Evolutionary conservation across 1,140 invertebrate species (phyloP), one percentile per base, ranked within the genome.

Genomic region (Drosophila repletoides): DNA sequence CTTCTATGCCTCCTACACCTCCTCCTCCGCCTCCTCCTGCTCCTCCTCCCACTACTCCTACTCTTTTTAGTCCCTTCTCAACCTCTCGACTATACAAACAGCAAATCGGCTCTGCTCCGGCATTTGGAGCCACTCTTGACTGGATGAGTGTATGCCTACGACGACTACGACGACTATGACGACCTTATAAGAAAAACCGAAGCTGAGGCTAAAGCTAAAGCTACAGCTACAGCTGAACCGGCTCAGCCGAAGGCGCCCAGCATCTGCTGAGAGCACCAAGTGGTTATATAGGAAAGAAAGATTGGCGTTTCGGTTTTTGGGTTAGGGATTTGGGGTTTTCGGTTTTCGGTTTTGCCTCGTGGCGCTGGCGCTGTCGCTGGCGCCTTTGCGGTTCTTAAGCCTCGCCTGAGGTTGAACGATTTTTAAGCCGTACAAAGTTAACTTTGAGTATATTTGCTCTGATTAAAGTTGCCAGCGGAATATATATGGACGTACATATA

Each of bases 101-200:
- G 73, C 63, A 81, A 81, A 81, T 84, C 77, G 77, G 76, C 60
- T 77, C 69, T 70, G 64, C 72, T 52, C 33, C 26, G 53, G 52
- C 69, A 68, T 58, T 63, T 40, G 61, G 24, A n/a, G 53, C 77
- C 41, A 41, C 61, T 80, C 76, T 80, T 80, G 77, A 80, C 72
- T 76, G 56, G 38, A 51, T 68, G 77, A 83, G 68, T 68, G 68
- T 33, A n/a, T n/a, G n/a, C n/a, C n/a, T n/a, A n/a, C n/a, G 61
- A 31, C 19, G 55, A 40, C 61, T 40, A 60, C 38, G 29, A 36
- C 29, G 21, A n/a, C 40, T 49, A 28, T 51, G 48, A 58, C 53
- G 53, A 58, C 53, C 53, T 45, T 24, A 34, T 43, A 12, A 22
- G 41, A 21, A 38, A 26, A 38, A 26, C 36, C 40, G 19, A 17